A percentile compares a stretch with the other conserved stretches of the same genome.
phyloP scores from a whole-genome alignment of 2,797 vertebrate species.

The Furcifer pardalis region DNA sequence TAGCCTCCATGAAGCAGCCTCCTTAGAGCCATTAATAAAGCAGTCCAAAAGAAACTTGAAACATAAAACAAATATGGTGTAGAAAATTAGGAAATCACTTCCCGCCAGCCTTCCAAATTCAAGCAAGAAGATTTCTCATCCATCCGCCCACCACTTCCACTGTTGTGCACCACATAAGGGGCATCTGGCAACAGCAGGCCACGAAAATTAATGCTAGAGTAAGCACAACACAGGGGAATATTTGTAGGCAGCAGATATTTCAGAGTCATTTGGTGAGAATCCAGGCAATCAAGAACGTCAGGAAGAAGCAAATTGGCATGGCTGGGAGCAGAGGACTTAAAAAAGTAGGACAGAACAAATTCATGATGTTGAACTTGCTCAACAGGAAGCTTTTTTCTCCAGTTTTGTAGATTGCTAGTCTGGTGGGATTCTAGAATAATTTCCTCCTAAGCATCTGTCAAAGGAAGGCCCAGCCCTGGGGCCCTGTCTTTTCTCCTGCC shows the following conservation, averaged over 20 bases:
- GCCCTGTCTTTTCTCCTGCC: not conserved
- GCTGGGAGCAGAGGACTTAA: not conserved
- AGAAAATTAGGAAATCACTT: no score
- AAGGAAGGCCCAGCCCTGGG: slow-evolving; percentile 23
- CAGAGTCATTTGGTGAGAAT: not conserved
- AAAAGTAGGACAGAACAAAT: not conserved
- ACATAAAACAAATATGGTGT: not conserved
- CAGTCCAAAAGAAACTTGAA: not conserved
- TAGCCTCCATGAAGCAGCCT: no score
- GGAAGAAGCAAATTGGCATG: not conserved
- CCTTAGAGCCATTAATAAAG: no score
- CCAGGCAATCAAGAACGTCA: not conserved
- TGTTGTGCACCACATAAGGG: not conserved
- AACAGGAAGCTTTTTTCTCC: not conserved
- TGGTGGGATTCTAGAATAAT: slow-evolving; percentile 13
- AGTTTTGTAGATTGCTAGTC: not conserved
- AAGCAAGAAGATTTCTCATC: not conserved
- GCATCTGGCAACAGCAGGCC: not conserved
- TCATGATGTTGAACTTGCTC: not conserved
- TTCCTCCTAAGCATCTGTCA: not conserved
- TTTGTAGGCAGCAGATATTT: not conserved
- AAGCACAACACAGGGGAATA: not conserved
- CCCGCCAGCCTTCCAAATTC: not conserved
- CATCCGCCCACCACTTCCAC: not conserved
- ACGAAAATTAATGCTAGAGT: not conserved